phyloP scores from a whole-genome alignment of 1,140 invertebrate species.

The Teleopsis dalmanni region DNA sequence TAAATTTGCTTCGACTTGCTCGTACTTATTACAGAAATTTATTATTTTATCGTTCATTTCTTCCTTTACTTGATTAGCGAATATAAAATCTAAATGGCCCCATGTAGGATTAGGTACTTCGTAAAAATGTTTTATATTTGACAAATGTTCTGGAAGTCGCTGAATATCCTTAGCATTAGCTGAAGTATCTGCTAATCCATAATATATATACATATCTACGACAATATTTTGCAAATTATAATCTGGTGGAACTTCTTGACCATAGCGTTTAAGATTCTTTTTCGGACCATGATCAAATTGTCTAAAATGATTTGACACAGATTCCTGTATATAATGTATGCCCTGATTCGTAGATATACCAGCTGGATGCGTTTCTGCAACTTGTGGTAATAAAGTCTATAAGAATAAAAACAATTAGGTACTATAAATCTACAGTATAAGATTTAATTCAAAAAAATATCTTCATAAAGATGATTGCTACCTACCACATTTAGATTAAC shows the following conservation, averaged over 20 bases:
- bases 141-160: constrained; percentile 38
- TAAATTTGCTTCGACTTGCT: background rate
- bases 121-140: constrained; percentile 40
- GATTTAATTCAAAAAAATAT: background rate
- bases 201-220: constrained; percentile 54
- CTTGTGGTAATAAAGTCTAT: constrained; percentile 26
- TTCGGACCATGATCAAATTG: constrained; percentile 46
- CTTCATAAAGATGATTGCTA: background rate
- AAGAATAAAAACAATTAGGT: background rate
- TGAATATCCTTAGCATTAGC: constrained; percentile 46
- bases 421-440: background rate
- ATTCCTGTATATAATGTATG: constrained; percentile 47
- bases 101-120: constrained; percentile 43
- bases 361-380: constrained; percentile 37
- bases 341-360: constrained; percentile 48
- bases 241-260: constrained; percentile 43
- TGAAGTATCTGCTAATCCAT: constrained; percentile 54
- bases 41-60: constrained; percentile 41
- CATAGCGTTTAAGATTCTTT: constrained; percentile 45
- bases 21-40: constrained; percentile 16
- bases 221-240: constrained; percentile 53
- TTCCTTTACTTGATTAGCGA: constrained; percentile 44
- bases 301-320: constrained; percentile 29
- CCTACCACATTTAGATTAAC: constrained; percentile 28
- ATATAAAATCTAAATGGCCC: constrained; percentile 53